Conservation (phyloP, 2,888 invertebrate species). For the Eristalis arbustorum region DNA sequence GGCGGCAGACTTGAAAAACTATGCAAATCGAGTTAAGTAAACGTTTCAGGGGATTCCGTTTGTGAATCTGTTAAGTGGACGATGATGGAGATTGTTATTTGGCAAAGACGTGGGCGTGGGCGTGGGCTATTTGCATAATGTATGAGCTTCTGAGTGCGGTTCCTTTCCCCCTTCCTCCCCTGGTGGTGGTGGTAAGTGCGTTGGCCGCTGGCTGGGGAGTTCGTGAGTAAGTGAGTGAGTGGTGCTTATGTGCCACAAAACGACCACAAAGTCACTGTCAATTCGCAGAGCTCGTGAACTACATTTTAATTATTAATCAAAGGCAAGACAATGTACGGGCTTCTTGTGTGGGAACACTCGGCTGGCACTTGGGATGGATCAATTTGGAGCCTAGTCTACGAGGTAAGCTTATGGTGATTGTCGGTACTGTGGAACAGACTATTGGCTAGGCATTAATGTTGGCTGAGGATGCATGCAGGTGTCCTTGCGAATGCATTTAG, state of each 20-base stretch:
- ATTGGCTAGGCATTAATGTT: too few species aligned
- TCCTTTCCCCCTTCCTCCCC: neutral
- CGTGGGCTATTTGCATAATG: neutral
- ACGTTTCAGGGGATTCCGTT: neutral
- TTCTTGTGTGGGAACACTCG: neutral
- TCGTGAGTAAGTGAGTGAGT: too few species aligned
- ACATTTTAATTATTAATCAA: neutral
- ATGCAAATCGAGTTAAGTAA: slow-evolving; percentile 39
- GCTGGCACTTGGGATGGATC: too few species aligned
- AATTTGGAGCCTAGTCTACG: too few species aligned
- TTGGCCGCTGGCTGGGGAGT: neutral
- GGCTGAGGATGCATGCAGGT: too few species aligned
- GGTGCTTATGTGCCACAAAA: too few species aligned
- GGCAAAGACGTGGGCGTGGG: neutral
- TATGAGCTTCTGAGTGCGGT: neutral
- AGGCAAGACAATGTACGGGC: neutral
- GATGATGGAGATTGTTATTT: slow-evolving; percentile 2
- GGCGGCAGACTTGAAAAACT: neutral
- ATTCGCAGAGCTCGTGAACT: neutral
- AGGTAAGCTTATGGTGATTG: too few species aligned
- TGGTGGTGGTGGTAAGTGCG: too few species aligned
- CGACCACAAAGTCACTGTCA: neutral
- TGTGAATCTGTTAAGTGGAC: slow-evolving; percentile 5
- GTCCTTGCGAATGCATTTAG: too few species aligned
- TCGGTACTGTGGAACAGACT: too few species aligned